A percentile compares a stretch with the other conserved stretches of the same genome.
Conservation (phyloP, 2,888 invertebrate genomes). For the Patella ulyssiponensis region DNA sequence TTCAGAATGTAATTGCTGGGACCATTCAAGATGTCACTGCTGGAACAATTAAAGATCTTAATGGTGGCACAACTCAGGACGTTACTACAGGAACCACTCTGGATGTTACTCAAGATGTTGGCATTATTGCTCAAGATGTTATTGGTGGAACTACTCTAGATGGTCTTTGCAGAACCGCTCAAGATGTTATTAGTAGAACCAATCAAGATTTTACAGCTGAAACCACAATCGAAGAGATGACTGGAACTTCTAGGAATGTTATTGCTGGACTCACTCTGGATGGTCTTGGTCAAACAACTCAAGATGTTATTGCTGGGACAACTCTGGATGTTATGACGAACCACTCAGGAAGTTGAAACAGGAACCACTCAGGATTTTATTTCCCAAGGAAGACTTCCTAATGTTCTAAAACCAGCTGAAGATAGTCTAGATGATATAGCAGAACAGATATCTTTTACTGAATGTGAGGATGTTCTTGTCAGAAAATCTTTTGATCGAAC, state of each 20-base stretch:
- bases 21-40: conserved; percentile 3
- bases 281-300: background rate
- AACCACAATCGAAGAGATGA: too few relatives aligned
- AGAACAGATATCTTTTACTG: background rate
- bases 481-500: background rate
- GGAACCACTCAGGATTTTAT: background rate
- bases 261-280: background rate
- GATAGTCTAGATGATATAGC: background rate
- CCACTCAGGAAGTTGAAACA: background rate
- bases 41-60: background rate
- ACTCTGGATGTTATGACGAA: background rate
- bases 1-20: background rate
- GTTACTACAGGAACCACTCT: too few relatives aligned
- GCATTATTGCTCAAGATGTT: too few relatives aligned
- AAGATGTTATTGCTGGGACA: background rate
- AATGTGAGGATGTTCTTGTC: background rate
- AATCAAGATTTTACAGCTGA: too few relatives aligned
- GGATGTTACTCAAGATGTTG: too few relatives aligned
- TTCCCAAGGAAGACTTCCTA: background rate
- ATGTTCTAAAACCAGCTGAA: background rate
- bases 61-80: background rate
- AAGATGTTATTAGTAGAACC: too few relatives aligned
- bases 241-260: background rate
- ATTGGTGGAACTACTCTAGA: too few relatives aligned
- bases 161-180: too few relatives aligned